Evolutionary conservation across 2,797 vertebrate species (phyloP).

Genomic region (Enteromius trimaculatus): DNA sequence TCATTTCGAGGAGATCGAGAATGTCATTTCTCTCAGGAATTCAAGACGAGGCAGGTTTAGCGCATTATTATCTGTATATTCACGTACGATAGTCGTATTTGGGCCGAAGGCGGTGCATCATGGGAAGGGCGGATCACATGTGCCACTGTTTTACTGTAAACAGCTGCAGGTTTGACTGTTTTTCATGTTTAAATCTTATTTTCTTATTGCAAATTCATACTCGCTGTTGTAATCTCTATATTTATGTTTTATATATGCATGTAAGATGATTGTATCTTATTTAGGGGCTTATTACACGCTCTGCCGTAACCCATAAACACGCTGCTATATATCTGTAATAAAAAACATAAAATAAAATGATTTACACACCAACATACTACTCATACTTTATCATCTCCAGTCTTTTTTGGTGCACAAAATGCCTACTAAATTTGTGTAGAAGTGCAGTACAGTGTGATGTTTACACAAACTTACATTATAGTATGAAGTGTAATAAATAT

Average conservation of each 20-base stretch:
- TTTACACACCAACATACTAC: background rate
- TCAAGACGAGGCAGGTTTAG: background rate
- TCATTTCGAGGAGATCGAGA: background rate
- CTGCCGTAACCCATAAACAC: background rate
- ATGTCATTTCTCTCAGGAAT: background rate
- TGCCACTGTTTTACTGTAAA: background rate
- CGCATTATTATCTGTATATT: background rate
- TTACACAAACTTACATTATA: background rate
- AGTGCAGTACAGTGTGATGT: background rate
- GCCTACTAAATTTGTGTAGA: background rate
- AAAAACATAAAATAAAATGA: background rate
- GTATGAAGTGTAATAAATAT: background rate
- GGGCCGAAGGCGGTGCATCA: slow-evolving; percentile 10
- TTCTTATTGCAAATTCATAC: background rate
- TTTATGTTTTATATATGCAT: slow-evolving; percentile 22
- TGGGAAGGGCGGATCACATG: slow-evolving; percentile 1
- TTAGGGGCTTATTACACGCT: background rate
- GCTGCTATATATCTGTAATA: background rate
- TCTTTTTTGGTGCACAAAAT: background rate
- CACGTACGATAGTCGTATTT: background rate
- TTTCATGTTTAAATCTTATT: background rate
- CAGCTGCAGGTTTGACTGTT: background rate
- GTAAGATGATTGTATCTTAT: background rate
- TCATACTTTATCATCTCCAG: background rate
- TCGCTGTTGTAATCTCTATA: background rate